Percentiles rank a stretch among this genome's conserved stretches.
phyloP scores from a whole-genome alignment of 2,113 vertebrate genomes.

The Tychaedon coryphoeus region DNA sequence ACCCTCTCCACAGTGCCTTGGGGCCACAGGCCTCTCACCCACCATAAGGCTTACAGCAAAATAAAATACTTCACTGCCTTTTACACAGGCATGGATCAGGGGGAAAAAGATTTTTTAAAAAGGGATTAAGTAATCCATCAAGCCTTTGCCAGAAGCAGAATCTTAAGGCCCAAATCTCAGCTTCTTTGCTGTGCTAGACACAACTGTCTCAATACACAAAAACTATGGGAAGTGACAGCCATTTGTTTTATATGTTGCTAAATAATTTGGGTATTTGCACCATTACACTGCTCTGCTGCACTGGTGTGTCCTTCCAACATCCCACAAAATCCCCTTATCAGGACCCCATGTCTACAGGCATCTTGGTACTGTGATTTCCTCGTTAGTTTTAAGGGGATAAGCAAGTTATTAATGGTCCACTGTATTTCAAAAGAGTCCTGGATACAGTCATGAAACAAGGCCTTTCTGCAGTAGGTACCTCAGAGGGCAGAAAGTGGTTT shows the following conservation, averaged over 20 bases:
- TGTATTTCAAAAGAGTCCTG: background rate
- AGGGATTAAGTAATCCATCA: background rate
- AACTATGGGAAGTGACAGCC: background rate
- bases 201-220: background rate
- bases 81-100: background rate
- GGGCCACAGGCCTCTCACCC: background rate
- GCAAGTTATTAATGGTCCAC: background rate
- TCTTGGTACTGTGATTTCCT: background rate
- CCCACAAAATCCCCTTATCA: background rate
- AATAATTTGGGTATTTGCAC: background rate
- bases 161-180: background rate
- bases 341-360: background rate
- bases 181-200: background rate
- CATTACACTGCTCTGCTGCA: background rate
- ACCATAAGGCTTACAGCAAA: background rate
- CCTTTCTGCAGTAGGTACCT: background rate
- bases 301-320: background rate
- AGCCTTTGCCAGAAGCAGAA: background rate
- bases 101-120: background rate
- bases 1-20: rapidly evolving
- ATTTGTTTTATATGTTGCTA: background rate
- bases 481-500: background rate
- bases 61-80: background rate
- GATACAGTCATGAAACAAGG: background rate
- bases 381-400: background rate